phyloP scores from a whole-genome alignment of 2,888 invertebrate species.

The Apodemia zela region DNA sequence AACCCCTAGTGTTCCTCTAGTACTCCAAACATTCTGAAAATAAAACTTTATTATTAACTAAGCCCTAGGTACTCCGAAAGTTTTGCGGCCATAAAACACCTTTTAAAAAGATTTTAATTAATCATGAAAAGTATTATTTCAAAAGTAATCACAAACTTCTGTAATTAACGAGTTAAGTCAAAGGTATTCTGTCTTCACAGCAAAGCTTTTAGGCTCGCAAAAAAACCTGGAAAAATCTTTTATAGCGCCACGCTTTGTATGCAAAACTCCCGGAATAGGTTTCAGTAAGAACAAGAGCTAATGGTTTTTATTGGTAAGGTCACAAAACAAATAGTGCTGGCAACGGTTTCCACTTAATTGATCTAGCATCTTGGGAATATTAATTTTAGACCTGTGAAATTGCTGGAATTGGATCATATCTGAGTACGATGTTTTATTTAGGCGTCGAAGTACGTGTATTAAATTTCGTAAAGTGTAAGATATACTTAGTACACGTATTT shows the following conservation, averaged over 20 bases:
- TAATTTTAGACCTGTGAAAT: too few species aligned
- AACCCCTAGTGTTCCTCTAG: too few species aligned
- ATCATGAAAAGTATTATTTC: constrained; percentile 17
- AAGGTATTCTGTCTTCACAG: constrained; percentile 22
- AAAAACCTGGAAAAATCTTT: constrained; percentile 18
- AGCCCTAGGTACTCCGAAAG: neutral
- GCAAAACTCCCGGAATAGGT: constrained; percentile 33
- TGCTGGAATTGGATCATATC: too few species aligned
- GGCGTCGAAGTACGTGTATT: too few species aligned
- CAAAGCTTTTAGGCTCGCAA: constrained; percentile 8
- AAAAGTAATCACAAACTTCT: constrained; percentile 14
- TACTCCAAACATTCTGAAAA: too few species aligned
- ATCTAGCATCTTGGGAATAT: too few species aligned
- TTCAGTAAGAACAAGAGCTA: constrained; percentile 21
- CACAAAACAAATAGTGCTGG: neutral
- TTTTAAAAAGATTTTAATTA: constrained; percentile 15
- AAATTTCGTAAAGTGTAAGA: too few species aligned
- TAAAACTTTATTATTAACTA: too few species aligned
- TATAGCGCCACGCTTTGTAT: constrained; percentile 34
- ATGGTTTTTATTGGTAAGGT: neutral
- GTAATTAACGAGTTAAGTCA: constrained; percentile 17
- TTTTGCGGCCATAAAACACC: neutral
- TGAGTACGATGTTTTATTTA: too few species aligned
- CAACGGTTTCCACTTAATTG: too few species aligned
- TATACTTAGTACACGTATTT: too few species aligned